Base-by-base conservation (phyloP, 2,888 invertebrate species). In the Leptinotarsa haldemani region DNA sequence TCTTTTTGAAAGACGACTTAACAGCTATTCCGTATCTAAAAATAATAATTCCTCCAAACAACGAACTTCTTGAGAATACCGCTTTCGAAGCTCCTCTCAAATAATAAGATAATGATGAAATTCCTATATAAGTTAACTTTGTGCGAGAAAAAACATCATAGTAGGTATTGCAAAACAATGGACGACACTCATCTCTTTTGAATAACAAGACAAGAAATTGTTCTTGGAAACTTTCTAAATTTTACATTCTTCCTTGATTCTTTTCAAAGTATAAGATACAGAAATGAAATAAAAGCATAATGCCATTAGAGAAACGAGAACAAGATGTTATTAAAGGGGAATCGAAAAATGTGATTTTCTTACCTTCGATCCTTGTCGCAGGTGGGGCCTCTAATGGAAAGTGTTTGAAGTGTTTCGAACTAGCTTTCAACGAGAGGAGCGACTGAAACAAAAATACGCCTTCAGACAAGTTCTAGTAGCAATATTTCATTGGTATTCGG, bases 101-200 rank as follows among this genome's bases (percentile, higher is more conserved):
- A 67, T 79, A 77, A 79, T 78, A 82, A 81, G 81, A 82, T 84
- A 85, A 85, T 85, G 84, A 86, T 83, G 84, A 84, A 86, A 85
- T 86, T 86, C 85, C 84, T 86, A 84, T 83, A 83, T 81, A 85
- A 85, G 84, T 86, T 84, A 80, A 82, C 82, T 82, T 82, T 83
- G 82, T 82, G 78, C 81, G 81, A 82, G 78, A 77, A 79, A 77
- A 83, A 85, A 84, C 83, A 83, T 83, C 80, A 82, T 40, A 83
- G 82, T 83, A 81, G 82, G 82, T 82, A 81, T 78, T 78, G 79
- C 80, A 80, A 82, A 84, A 85, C 84, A 85, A 84, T 82, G 82
- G 79, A 77, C 75, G 79, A 78, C 79, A 77, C 71, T 76, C 73
- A 68, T 70, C 65, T 70, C 72, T 48, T 50, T 67, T 71, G 65